Conservation (phyloP, 2,113 vertebrate species). For the cattle (Bos taurus) region DNA sequence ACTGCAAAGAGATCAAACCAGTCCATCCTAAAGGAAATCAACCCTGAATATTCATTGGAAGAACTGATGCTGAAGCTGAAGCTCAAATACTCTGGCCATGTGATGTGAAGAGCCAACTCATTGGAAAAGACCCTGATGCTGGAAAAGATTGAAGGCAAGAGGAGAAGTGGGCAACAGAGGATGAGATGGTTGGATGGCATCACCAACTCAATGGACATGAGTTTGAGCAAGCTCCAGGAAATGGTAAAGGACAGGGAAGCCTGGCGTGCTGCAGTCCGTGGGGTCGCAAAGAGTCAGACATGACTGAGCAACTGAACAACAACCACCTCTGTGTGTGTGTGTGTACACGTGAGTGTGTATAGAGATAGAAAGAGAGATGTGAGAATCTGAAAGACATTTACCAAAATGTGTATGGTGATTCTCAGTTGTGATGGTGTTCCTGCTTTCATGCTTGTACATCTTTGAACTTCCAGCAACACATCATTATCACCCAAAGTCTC, state of each 20-base stretch:
- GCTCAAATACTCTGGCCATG: neutral
- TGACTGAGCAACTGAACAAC: neutral
- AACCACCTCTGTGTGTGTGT: neutral
- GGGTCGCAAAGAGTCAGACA: neutral
- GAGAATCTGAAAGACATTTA: neutral
- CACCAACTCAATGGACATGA: neutral
- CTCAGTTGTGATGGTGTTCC: neutral
- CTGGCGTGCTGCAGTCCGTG: rapidly evolving
- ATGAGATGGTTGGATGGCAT: neutral
- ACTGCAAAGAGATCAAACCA: neutral
- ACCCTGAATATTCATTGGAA: neutral
- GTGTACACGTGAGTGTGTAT: neutral
- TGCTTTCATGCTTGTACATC: neutral
- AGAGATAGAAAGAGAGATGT: neutral
- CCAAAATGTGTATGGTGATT: neutral
- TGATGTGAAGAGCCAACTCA: neutral
- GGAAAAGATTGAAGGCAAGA: neutral
- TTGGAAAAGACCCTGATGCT: neutral
- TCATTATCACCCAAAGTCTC: neutral
- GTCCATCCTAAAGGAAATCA: neutral
- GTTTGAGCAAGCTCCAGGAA: neutral
- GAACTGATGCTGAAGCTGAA: neutral
- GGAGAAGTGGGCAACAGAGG: neutral
- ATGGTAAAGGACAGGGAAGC: neutral
- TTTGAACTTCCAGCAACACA: neutral